Evolutionary conservation across 2,113 vertebrate species (phyloP).

Genomic region (Lagopus muta): DNA sequence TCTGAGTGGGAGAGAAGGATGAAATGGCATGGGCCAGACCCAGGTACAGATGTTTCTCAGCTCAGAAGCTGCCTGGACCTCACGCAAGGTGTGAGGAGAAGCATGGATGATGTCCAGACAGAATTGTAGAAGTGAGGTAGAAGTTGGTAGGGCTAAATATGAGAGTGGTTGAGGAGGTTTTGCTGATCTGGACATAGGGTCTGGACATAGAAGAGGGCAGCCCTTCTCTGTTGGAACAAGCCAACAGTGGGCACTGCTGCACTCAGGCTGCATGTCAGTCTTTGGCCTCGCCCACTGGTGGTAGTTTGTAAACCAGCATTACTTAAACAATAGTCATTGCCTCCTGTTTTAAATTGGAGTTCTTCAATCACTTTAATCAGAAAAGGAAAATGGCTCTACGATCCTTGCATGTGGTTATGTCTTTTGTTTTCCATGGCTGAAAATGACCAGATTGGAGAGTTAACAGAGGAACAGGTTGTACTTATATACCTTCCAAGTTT

Average conservation of each 20-base stretch:
- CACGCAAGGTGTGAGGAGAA: not conserved
- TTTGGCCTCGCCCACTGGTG: not conserved
- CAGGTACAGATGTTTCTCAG: not conserved
- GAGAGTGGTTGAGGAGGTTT: not conserved
- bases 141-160: not conserved
- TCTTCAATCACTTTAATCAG: not conserved
- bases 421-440: not conserved
- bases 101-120: not conserved
- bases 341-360: not conserved
- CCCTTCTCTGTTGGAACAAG: fast-evolving
- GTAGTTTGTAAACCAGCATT: not conserved
- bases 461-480: not conserved
- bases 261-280: not conserved
- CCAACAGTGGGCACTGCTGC: not conserved
- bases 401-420: not conserved
- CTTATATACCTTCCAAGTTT: not conserved
- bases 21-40: not conserved
- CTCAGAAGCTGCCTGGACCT: not conserved
- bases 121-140: not conserved
- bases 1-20: not conserved
- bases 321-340: not conserved
- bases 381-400: not conserved
- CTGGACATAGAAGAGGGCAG: not conserved
- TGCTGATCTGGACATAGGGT: not conserved
- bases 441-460: not conserved